Evolutionary conservation across 2,113 vertebrate species (phyloP), one percentile per base, ranked within the genome.

Genomic region (Anguilla rostrata): DNA sequence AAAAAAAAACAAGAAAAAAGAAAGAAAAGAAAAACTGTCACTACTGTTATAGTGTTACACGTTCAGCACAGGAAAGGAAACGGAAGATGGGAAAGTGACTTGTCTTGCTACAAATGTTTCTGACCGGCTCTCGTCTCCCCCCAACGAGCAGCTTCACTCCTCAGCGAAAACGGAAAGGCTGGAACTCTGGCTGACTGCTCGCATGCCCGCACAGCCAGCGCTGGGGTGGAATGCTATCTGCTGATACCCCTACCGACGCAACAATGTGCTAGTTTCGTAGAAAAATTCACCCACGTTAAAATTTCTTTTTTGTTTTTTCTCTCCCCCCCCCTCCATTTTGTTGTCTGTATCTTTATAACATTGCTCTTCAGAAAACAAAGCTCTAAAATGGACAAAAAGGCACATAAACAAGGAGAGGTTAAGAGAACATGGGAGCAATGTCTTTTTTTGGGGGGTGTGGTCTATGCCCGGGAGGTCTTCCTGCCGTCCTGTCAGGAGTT

Each of bases 361-460:
- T 89, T 84, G 89, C 86, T 84, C 56, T 85, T 85, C 87, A 84
- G 82, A 78, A 83, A 84, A 80, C 87, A 90, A 92, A 93, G 89
- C 87, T 92, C 94, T 95, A 95, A 75, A 97, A 97, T 96, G 96
- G 94, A 97, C 96, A 97, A 96, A 94, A 99, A 99, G 98, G 98
- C 98, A 99, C 98, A 94, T 97, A 96, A 98, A 97, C 97, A 95
- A 96, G 96, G 96, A 96, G 95, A 96, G 96, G 95, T 97, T 91
- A 93, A 95, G 92, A 94, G 85, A 80, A 86, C 66, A 26, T 84
- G 90, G 84, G 89, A 85, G 81, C 15, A 94, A 41, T 22, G 18
- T 63, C 12, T 22, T 43, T 82, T 86, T 40, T 22, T 12, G 81
- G 57, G 82, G 81, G 85, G 87, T 78, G 60, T 41, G 80, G 78